A percentile compares a stretch with the other conserved stretches of the same genome.
These are phyloP conservation scores for Terebella lapidaria DNA, from an alignment of 2,888 invertebrate species.

Conservation along the genomic window DNA sequence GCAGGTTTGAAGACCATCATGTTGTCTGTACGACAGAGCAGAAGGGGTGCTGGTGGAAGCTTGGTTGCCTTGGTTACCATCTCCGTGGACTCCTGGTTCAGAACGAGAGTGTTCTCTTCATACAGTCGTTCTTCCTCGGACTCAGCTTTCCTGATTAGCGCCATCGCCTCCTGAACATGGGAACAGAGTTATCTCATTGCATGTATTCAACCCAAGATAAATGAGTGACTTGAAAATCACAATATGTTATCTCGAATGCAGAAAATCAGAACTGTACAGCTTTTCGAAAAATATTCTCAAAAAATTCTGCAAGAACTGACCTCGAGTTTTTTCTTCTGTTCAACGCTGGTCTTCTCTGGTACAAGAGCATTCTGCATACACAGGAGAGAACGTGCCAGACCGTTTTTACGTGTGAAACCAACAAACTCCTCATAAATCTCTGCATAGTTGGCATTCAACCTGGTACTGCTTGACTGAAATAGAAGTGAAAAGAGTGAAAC, in stretches of 20 bases:
- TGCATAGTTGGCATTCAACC: not conserved
- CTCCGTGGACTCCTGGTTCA: slow-evolving; percentile 19
- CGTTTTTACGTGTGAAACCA: slow-evolving; percentile 35
- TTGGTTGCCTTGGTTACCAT: slow-evolving; percentile 6
- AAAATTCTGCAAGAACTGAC: no score
- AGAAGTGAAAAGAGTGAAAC: not conserved
- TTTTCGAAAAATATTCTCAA: no score
- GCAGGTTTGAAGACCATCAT: slow-evolving; percentile 47
- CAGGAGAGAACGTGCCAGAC: slow-evolving; percentile 41
- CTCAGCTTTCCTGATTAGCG: slow-evolving; percentile 29
- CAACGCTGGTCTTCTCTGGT: slow-evolving; percentile 24
- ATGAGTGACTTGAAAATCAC: no score
- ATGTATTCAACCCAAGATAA: slow-evolving; percentile 1
- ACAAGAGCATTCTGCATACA: slow-evolving; percentile 42
- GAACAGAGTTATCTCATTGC: not conserved
- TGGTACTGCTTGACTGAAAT: not conserved
- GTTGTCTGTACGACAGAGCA: slow-evolving; percentile 46
- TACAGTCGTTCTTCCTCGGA: slow-evolving; percentile 41
- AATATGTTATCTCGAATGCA: no score
- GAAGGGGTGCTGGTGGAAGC: slow-evolving; percentile 45
- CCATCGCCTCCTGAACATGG: not conserved
- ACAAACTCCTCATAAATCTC: slow-evolving; percentile 34
- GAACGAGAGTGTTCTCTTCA: slow-evolving; percentile 33
- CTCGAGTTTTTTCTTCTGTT: slow-evolving; percentile 34
- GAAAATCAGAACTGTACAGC: no score